Evolutionary conservation across 2,797 vertebrate genomes (phyloP).

Genomic region (Clarias fuscus): DNA sequence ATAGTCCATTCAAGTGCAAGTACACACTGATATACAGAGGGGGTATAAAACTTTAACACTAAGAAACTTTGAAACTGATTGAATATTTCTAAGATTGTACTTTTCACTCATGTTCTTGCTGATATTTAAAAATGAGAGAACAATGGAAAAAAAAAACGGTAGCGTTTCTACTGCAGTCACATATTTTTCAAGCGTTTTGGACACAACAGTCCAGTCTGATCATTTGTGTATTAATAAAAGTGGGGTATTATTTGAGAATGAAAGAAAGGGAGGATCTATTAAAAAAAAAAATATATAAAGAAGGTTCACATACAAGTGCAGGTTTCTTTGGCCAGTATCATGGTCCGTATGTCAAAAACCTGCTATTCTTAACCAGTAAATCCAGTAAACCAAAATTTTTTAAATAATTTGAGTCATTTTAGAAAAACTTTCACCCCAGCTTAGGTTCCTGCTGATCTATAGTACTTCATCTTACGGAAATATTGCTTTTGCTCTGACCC

Average conservation of each 20-base stretch:
- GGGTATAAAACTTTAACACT: neutral
- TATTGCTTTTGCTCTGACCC: neutral
- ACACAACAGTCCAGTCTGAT: neutral
- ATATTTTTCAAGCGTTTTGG: neutral
- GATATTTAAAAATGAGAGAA: neutral
- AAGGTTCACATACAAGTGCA: neutral
- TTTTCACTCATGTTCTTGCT: neutral
- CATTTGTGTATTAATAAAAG: neutral
- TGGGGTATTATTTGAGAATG: neutral
- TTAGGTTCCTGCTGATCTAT: neutral
- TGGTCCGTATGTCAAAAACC: neutral
- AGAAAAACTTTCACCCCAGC: neutral
- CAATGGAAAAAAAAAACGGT: too few species aligned
- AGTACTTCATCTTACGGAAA: neutral
- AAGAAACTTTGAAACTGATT: neutral
- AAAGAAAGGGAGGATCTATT: neutral
- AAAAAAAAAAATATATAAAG: neutral
- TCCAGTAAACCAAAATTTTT: neutral
- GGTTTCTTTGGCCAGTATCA: neutral
- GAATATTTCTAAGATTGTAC: neutral
- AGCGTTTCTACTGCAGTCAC: neutral
- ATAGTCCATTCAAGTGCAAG: neutral
- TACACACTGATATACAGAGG: neutral
- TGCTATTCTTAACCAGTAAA: neutral
- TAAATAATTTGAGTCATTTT: neutral